These are phyloP conservation scores for Plagiodera versicolora DNA, from an alignment of 2,888 invertebrate genomes.

Conservation along the genomic window DNA sequence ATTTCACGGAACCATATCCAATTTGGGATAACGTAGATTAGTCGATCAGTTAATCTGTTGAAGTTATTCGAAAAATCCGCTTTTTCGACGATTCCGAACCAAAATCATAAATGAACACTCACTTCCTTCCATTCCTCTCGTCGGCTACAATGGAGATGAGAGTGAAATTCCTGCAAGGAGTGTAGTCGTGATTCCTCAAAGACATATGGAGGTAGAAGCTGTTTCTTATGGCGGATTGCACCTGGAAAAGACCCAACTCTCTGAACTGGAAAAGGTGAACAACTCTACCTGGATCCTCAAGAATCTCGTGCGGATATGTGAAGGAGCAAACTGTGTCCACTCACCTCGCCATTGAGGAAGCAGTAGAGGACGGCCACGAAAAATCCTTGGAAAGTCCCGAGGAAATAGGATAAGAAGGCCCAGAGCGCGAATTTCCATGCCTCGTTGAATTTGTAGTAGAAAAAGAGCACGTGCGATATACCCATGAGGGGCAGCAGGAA, in stretches of 20 bases:
- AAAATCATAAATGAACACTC: slow-evolving; percentile 23
- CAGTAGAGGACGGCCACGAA: slow-evolving; percentile 81
- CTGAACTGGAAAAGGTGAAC: no score
- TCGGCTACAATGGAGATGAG: slow-evolving; percentile 36
- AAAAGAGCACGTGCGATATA: slow-evolving; percentile 75
- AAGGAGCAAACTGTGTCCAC: slow-evolving; percentile 5
- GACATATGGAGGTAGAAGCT: slow-evolving; percentile 42
- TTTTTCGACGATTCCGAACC: no score
- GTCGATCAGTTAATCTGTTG: no score
- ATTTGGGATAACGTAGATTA: no score
- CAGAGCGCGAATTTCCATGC: slow-evolving; percentile 75
- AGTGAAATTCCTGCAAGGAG: slow-evolving; percentile 43
- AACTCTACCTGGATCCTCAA: no score
- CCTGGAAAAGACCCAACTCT: slow-evolving; percentile 33
- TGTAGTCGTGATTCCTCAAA: slow-evolving; percentile 42
- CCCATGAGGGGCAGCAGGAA: slow-evolving; percentile 79
- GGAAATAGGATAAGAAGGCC: slow-evolving; percentile 77
- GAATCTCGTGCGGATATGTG: not conserved
- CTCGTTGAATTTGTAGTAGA: slow-evolving; percentile 64
- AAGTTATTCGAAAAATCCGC: no score
- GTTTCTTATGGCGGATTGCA: slow-evolving; percentile 44
- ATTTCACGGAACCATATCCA: no score
- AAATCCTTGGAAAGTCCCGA: slow-evolving; percentile 83
- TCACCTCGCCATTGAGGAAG: slow-evolving; percentile 81
- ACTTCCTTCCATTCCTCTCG: slow-evolving; percentile 30